phyloP scores from a whole-genome alignment of 2,888 invertebrate genomes.

The Sesia bembeciformis region DNA sequence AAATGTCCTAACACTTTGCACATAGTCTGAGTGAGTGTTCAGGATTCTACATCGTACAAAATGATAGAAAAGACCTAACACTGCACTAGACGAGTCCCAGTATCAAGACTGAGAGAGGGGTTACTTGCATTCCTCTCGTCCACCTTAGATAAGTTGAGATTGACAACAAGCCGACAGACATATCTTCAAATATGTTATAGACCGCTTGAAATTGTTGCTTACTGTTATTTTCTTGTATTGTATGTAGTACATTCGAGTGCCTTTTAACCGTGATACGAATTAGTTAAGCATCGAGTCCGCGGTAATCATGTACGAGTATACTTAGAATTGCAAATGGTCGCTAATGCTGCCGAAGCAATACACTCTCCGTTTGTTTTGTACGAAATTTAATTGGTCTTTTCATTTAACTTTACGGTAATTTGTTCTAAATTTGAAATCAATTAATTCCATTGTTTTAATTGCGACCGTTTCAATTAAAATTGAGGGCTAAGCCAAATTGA shows the following conservation, averaged over 20 bases:
- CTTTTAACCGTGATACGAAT: constrained; percentile 53
- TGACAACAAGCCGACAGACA: no score
- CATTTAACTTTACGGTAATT: constrained; percentile 11
- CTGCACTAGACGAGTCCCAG: no score
- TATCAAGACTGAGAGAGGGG: no score
- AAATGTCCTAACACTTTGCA: no score
- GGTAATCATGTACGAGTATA: constrained; percentile 38
- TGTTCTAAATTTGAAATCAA: constrained; percentile 3
- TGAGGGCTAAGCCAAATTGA: neutral
- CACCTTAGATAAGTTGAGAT: no score
- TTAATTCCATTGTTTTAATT: neutral
- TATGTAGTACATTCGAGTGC: constrained; percentile 11
- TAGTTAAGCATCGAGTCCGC: constrained; percentile 51
- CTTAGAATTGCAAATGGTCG: constrained; percentile 58
- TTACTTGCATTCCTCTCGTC: no score
- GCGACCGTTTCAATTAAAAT: neutral
- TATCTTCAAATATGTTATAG: no score
- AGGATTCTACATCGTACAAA: no score
- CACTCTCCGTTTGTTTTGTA: constrained; percentile 37
- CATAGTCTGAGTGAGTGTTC: no score
- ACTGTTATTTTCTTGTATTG: no score
- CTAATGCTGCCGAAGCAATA: constrained; percentile 44
- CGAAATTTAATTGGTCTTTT: constrained; percentile 38
- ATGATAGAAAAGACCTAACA: no score
- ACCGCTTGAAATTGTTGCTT: no score